Evolutionary conservation across 92 coral and sea anemone species (phyloP).

Genomic region (Chrysogorgia sp.): DNA sequence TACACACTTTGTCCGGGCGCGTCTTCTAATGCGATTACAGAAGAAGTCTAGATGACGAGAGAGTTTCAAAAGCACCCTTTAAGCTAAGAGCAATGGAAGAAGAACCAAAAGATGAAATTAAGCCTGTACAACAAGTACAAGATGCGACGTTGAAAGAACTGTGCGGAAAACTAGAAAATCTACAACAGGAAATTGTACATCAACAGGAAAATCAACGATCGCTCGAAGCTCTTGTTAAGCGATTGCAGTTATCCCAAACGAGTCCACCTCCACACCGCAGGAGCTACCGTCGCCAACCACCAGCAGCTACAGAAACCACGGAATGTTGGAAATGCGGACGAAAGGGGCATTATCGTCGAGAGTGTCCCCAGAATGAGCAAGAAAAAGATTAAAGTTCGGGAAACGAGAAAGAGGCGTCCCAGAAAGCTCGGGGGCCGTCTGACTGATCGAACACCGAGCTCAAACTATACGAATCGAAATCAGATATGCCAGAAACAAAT

Average conservation of each 20-base stretch:
- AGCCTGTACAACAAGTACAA: background rate
- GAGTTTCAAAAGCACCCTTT: background rate
- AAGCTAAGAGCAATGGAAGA: background rate
- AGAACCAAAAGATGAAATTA: background rate
- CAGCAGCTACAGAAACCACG: background rate
- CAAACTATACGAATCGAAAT: background rate
- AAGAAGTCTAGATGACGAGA: background rate
- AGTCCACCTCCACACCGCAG: background rate
- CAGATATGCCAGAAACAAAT: constrained; percentile 6
- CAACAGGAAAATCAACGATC: background rate
- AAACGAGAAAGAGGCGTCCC: constrained; percentile 48
- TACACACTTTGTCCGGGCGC: too few relatives aligned
- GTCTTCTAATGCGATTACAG: too few relatives aligned
- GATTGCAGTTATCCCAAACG: background rate
- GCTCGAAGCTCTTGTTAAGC: background rate
- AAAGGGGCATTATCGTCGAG: constrained; percentile 31
- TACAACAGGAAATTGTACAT: background rate
- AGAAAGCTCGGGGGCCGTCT: constrained; percentile 44
- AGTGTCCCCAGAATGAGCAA: constrained; percentile 5
- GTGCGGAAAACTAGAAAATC: background rate
- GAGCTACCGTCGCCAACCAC: background rate
- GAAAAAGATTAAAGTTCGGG: constrained; percentile 18
- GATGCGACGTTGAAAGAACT: background rate
- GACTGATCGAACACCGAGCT: constrained; percentile 15
- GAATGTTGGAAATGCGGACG: background rate